Evolutionary conservation across 1,140 invertebrate species (phyloP).

Genomic region (Papilio xuthus): DNA sequence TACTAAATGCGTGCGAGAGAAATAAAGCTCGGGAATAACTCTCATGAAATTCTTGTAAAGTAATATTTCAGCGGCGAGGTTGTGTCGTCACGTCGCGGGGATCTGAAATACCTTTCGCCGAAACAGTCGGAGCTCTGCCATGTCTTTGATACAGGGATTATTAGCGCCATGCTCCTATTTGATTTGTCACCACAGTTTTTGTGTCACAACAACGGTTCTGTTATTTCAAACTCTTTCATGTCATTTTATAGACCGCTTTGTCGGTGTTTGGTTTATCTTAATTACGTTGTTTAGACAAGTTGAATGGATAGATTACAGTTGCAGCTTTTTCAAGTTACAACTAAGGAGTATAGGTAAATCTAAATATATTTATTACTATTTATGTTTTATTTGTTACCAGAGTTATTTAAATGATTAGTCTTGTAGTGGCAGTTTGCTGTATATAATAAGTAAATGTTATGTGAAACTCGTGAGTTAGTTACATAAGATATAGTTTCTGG

Average conservation of each 20-base stretch:
- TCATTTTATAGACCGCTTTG: neutral
- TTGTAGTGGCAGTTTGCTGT: no score
- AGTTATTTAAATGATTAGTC: no score
- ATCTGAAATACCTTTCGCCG: neutral
- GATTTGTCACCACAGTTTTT: slow-evolving; percentile 17
- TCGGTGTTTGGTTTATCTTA: neutral
- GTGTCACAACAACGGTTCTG: neutral
- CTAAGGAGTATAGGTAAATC: neutral
- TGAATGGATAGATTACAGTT: neutral
- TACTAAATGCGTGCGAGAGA: neutral
- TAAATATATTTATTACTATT: neutral
- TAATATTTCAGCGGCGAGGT: slow-evolving; percentile 27
- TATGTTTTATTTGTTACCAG: no score
- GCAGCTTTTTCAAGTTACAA: neutral
- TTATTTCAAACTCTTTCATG: slow-evolving; percentile 9
- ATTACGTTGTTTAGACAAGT: slow-evolving; percentile 7
- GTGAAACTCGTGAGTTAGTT: neutral
- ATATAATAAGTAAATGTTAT: no score
- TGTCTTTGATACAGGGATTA: slow-evolving; percentile 12
- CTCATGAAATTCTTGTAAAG: slow-evolving; percentile 32
- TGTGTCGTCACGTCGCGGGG: neutral
- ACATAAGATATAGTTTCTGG: neutral
- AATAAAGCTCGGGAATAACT: slow-evolving; percentile 29
- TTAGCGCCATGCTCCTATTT: neutral
- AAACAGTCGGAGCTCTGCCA: neutral